These are phyloP conservation scores for Taeniopygia guttata DNA, from an alignment of 2,797 vertebrate species.

Conservation along the genomic window DNA sequence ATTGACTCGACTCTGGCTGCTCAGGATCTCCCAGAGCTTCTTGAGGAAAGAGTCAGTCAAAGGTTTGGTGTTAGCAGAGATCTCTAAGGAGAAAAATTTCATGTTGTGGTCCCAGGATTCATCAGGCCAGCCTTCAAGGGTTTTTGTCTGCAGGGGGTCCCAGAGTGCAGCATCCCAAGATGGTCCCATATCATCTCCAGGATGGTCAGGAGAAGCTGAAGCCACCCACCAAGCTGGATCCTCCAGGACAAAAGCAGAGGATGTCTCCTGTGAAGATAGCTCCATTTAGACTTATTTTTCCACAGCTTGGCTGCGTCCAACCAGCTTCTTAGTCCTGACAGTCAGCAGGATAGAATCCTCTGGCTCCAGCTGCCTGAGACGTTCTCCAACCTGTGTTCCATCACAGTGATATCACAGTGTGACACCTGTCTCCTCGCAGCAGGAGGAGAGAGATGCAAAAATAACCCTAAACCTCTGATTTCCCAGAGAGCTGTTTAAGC, in stretches of 20 bases:
- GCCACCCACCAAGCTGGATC: not conserved
- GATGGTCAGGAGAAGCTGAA: not conserved
- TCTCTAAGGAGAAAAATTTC: not conserved
- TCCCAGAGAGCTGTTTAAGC: not conserved
- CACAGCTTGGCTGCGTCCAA: not conserved
- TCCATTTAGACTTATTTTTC: not conserved
- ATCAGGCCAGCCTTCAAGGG: not conserved
- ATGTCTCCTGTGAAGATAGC: not conserved
- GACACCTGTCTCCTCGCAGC: not conserved
- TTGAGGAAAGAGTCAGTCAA: not conserved
- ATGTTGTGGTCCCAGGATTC: not conserved
- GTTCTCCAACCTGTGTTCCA: not conserved
- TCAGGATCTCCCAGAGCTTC: not conserved
- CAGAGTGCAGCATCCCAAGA: not conserved
- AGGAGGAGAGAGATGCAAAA: not conserved
- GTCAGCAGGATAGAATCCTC: rapidly evolving
- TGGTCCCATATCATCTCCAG: rapidly evolving
- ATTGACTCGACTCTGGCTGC: not conserved
- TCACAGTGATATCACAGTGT: not conserved
- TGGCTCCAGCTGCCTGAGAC: not conserved
- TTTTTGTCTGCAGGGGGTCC: not conserved
- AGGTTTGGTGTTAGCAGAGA: not conserved
- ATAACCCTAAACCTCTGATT: not conserved
- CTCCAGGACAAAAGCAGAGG: not conserved
- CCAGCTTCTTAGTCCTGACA: not conserved